Evolutionary conservation across 1,140 invertebrate genomes (phyloP).

Genomic region (Patella vulgata): DNA sequence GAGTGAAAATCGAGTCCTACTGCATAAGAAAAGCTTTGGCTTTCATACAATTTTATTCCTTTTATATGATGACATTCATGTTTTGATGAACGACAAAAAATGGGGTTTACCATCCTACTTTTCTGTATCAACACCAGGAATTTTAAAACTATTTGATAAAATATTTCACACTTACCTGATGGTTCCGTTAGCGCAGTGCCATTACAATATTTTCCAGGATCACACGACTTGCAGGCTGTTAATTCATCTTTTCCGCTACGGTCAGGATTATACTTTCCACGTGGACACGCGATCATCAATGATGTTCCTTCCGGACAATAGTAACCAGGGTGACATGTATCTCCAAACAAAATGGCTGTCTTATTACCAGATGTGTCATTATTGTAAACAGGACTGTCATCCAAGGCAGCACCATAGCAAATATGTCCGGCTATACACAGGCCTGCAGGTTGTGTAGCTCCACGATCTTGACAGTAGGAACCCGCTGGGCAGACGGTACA

Average conservation of each 20-base stretch:
- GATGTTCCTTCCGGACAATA: constrained; percentile 55
- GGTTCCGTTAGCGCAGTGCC: constrained; percentile 47
- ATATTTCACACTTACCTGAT: constrained; percentile 44
- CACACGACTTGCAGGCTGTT: constrained; percentile 52
- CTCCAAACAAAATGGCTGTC: constrained; percentile 56
- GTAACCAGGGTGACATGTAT: constrained; percentile 55
- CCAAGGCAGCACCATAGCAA: constrained; percentile 52
- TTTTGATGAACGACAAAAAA: too few relatives aligned
- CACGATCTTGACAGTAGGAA: constrained; percentile 56
- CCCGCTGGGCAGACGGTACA: constrained; percentile 55
- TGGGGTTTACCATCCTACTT: too few relatives aligned
- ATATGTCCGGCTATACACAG: constrained; percentile 61
- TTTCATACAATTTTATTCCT: too few relatives aligned
- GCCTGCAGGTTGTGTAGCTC: constrained; percentile 47
- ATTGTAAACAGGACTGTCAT: constrained; percentile 60
- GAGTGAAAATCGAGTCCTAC: too few relatives aligned
- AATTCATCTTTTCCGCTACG: constrained; percentile 37
- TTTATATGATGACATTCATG: too few relatives aligned
- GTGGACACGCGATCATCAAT: constrained; percentile 55
- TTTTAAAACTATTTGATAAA: too few relatives aligned
- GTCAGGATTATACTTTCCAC: constrained; percentile 59
- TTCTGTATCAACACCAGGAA: too few relatives aligned
- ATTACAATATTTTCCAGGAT: constrained; percentile 60
- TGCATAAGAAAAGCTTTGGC: too few relatives aligned
- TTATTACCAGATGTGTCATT: constrained; percentile 54